Conservation (phyloP, 2,113 vertebrate species). For the Eidolon helvum region DNA sequence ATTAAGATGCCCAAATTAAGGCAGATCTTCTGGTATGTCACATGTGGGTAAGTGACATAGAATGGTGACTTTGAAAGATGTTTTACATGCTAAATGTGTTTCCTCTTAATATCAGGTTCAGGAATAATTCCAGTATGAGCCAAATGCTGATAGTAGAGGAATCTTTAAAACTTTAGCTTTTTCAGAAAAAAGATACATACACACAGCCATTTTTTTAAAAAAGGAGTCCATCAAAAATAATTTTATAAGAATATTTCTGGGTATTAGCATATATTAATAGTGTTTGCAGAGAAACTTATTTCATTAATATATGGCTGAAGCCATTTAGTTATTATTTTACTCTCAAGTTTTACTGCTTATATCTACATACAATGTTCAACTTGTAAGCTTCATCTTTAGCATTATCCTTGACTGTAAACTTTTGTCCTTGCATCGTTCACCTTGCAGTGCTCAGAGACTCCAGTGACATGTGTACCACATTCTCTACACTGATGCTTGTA, state of each 20-base stretch:
- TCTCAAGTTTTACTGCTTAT: neutral
- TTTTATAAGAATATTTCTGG: slow-evolving; percentile 33
- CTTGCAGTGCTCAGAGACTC: slow-evolving; percentile 43
- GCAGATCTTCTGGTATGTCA: slow-evolving; percentile 70
- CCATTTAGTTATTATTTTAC: neutral
- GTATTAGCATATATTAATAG: neutral
- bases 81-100: slow-evolving; percentile 43
- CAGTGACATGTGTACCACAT: neutral
- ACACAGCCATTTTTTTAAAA: neutral
- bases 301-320: neutral
- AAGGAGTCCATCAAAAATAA: neutral
- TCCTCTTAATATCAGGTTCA: slow-evolving; percentile 50
- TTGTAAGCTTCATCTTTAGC: neutral
- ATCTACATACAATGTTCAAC: neutral
- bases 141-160: slow-evolving; percentile 25
- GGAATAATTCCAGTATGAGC: slow-evolving; percentile 57
- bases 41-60: neutral
- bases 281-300: neutral
- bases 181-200: neutral
- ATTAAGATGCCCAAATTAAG: slow-evolving; percentile 67
- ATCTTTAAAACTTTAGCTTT: slow-evolving; percentile 63
- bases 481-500: neutral
- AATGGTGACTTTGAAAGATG: slow-evolving; percentile 73
- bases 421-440: slow-evolving; percentile 76
- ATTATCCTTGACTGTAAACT: slow-evolving; percentile 61